phyloP scores from a whole-genome alignment of 2,113 vertebrate species.

The Ceuthmochares aereus region DNA sequence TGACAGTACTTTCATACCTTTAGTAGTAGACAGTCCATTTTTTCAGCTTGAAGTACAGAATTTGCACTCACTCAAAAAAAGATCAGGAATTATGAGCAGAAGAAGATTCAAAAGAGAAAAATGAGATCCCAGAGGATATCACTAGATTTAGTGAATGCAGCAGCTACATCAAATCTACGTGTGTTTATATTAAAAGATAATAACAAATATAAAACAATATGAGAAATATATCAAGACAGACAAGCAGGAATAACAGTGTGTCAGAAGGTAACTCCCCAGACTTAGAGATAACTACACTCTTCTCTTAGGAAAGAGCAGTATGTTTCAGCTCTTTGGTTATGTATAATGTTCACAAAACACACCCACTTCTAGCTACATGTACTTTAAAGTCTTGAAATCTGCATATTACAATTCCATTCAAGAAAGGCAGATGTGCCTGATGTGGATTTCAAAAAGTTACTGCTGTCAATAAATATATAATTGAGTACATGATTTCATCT shows the following conservation, averaged over 20 bases:
- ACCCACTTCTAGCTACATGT: background rate
- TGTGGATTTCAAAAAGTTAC: background rate
- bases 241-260: background rate
- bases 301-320: background rate
- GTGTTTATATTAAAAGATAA: background rate
- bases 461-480: background rate
- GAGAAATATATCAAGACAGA: conserved; percentile 20
- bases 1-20: background rate
- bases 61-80: background rate
- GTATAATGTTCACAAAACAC: background rate
- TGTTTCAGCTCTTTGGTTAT: background rate
- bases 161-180: background rate
- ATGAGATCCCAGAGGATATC: background rate
- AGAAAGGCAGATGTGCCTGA: background rate
- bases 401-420: background rate
- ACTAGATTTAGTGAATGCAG: background rate
- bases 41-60: background rate
- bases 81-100: background rate
- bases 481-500: background rate
- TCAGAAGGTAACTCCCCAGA: background rate
- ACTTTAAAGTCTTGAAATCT: background rate
- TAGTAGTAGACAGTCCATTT: background rate
- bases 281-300: background rate
- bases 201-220: background rate
- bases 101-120: background rate